Evolutionary conservation across 2,888 invertebrate species (phyloP), one percentile per base, ranked within the genome.

Genomic region (Pseudanteris insignis): DNA sequence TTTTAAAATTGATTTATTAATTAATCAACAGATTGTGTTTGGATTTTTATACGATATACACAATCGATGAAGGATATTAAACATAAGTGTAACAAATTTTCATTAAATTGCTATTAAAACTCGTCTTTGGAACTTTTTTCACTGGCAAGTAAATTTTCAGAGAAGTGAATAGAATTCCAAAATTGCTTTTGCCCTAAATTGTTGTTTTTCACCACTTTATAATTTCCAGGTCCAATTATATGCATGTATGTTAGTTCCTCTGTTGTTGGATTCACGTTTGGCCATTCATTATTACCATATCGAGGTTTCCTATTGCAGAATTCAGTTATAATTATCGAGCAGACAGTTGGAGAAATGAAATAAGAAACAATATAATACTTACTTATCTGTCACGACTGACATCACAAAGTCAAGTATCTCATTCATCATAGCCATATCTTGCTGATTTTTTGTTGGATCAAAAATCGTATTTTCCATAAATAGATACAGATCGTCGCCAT

Each of bases 311-410:
- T 57, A n/a, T 25, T 81, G 40, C 25, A 11, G 6, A 2, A 32
- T 12, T 10, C 9, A 34, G 7, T 34, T 41, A 5, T 25, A 2
- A 26, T 14, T 33, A 26, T 9, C 14, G 6, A 24, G 10, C 21
- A 21, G 21, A 21, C 10, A 15, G 5, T 14, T 33, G 10, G 10
- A 3, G 1, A 14, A 8, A 12, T 21, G 25, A 24, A 15, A n/a
- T 26, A 46, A 12, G 10, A 41, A 1, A 1, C 14, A 46, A 41
- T 15, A 32, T 8, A 36, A 21, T 34, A 67, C 70, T 80, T 81
- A 88, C 88, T 87, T 85, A n/a, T 84, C 83, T 18, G 81, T 81
- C 11, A 85, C 84, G 66, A 82, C 88, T 28, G 82, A 81, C 66
- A 82, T 80, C 67, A 85, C 74, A 78, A 87, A 81, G 61, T 86